A percentile compares a stretch with the other conserved stretches of the same genome.
Evolutionary conservation across 2,888 invertebrate genomes (phyloP).

Genomic region (Clunio marinus): DNA sequence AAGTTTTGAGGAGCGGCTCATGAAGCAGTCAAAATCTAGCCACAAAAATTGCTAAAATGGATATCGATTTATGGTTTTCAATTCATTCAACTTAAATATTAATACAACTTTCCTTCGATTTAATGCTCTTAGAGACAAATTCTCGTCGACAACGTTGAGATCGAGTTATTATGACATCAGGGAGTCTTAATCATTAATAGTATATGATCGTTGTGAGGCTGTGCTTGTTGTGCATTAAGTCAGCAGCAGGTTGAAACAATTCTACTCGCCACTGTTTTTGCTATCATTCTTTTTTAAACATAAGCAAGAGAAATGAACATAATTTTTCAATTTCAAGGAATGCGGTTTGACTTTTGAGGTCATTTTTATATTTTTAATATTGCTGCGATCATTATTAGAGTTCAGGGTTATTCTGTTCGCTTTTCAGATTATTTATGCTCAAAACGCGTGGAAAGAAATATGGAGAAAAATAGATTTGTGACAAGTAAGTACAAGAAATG

Average conservation of each 20-base stretch:
- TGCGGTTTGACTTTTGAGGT: constrained; percentile 30
- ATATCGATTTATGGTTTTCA: constrained; percentile 23
- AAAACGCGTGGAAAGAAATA: neutral
- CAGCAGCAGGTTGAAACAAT: constrained; percentile 14
- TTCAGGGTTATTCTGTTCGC: constrained; percentile 24
- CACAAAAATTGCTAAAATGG: constrained; percentile 16
- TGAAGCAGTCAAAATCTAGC: neutral
- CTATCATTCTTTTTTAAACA: neutral
- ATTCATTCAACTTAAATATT: constrained; percentile 16
- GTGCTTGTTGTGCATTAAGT: no score
- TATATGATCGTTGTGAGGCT: constrained; percentile 3
- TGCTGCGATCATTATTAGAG: constrained; percentile 1
- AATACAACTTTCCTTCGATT: neutral
- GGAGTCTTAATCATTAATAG: constrained; percentile 15
- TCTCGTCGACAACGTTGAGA: neutral
- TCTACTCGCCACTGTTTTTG: neutral
- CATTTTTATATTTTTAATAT: constrained; percentile 16
- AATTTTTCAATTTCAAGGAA: constrained; percentile 4
- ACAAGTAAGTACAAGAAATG: neutral
- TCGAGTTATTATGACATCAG: constrained; percentile 29
- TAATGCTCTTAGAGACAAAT: neutral
- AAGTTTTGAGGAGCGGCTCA: neutral
- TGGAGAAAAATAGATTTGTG: neutral
- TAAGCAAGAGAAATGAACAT: neutral
- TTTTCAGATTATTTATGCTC: neutral